Conservation (phyloP, 2,113 vertebrate species). For the Eonycteris spelaea region DNA sequence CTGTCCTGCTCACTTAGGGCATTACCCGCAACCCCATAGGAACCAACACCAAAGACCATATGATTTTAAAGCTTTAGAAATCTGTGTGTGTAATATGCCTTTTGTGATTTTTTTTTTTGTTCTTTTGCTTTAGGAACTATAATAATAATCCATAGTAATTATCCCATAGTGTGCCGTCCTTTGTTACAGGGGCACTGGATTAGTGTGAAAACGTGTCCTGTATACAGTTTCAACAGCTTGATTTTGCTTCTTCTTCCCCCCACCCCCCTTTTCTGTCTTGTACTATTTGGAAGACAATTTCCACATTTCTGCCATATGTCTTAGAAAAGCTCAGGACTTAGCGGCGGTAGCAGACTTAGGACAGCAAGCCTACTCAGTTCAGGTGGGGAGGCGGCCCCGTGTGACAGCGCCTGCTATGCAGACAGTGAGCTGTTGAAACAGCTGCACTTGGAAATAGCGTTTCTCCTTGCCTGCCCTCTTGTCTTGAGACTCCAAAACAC, state of each 20-base stretch:
- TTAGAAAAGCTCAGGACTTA: not conserved
- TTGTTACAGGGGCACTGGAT: conserved; percentile 26
- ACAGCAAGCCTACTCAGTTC: not conserved
- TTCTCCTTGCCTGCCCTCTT: conserved; percentile 32
- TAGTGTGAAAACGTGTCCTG: conserved; percentile 59
- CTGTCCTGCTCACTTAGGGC: conserved; percentile 25
- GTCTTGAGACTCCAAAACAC: conserved; percentile 42
- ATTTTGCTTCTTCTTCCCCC: conserved; percentile 27
- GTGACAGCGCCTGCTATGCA: not conserved
- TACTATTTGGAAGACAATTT: not conserved
- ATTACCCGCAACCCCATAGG: not conserved
- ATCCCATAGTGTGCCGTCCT: conserved; percentile 5
- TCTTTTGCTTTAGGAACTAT: conserved; percentile 40
- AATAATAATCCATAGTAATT: conserved; percentile 41
- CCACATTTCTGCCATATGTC: conserved; percentile 66
- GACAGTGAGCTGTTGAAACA: conserved; percentile 35
- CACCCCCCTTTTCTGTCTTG: not conserved
- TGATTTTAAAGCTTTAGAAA: conserved; percentile 62
- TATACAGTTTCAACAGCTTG: conserved; percentile 10
- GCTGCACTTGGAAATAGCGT: conserved; percentile 45
- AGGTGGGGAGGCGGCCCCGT: not conserved
- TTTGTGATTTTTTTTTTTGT: conserved; percentile 41
- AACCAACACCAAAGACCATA: conserved; percentile 14
- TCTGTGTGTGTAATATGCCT: not conserved
- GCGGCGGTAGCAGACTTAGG: conserved; percentile 13